phyloP scores from a whole-genome alignment of 2,888 invertebrate species.

The Leptarthrus brevirostris region DNA sequence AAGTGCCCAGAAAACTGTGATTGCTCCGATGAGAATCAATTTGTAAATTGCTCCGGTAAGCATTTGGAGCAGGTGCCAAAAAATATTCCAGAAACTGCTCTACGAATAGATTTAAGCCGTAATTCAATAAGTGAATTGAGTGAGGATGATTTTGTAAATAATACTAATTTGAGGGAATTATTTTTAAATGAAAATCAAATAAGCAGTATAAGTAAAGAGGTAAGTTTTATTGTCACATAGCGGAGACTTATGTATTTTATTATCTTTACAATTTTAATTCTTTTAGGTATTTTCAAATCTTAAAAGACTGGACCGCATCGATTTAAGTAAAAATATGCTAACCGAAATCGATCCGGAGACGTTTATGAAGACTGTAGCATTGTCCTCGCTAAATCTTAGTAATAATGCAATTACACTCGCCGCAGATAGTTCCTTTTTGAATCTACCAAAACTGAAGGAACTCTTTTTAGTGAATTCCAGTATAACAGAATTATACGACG shows the following conservation, averaged over 20 bases:
- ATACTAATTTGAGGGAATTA: conserved; percentile 61
- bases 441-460: conserved; percentile 61
- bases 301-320: conserved; percentile 61
- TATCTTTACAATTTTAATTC: neutral
- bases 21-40: conserved; percentile 62
- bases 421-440: conserved; percentile 61
- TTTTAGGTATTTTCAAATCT: conserved; percentile 63
- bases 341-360: conserved; percentile 62
- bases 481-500: conserved; percentile 62
- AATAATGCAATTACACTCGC: conserved; percentile 64
- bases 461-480: conserved; percentile 65
- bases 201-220: conserved; percentile 60
- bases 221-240: conserved; percentile 54
- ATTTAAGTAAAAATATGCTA: conserved; percentile 64
- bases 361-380: conserved; percentile 61
- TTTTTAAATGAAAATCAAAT: conserved; percentile 62
- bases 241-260: too few species aligned
- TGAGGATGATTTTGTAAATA: conserved; percentile 61
- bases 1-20: conserved; percentile 63
- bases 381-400: conserved; percentile 63
- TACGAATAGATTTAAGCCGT: conserved; percentile 64
- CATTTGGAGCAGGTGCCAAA: conserved; percentile 69
- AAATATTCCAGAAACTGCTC: conserved; percentile 62
- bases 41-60: conserved; percentile 68
- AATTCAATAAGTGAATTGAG: conserved; percentile 62